A percentile compares a stretch with the other conserved stretches of the same genome.
Conservation (phyloP, 1,140 invertebrate genomes). For the Hirudo medicinalis region DNA sequence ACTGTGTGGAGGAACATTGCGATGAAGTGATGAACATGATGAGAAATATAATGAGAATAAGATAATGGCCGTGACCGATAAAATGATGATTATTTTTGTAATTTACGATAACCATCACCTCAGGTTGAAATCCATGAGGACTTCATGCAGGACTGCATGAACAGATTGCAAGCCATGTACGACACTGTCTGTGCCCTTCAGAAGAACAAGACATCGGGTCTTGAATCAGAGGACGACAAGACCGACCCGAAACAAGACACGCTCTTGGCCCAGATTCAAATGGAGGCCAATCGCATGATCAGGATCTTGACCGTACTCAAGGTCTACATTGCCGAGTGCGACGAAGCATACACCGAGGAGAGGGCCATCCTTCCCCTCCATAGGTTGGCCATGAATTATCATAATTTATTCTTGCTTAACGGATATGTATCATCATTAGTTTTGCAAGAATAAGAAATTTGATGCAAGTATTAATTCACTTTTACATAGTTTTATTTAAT, state of each 20-base stretch:
- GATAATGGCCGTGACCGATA: too few relatives aligned
- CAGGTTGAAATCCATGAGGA: conserved; percentile 68
- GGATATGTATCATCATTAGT: too few relatives aligned
- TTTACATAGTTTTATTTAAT: too few relatives aligned
- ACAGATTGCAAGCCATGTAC: conserved; percentile 71
- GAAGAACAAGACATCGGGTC: conserved; percentile 26
- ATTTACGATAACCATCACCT: neutral
- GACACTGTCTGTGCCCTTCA: conserved; percentile 43
- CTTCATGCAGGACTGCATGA: conserved; percentile 75
- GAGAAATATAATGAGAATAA: neutral
- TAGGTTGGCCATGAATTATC: conserved; percentile 44
- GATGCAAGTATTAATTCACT: too few relatives aligned
- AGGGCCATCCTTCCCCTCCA: conserved; percentile 73
- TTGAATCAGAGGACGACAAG: conserved; percentile 13
- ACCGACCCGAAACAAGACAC: conserved; percentile 32
- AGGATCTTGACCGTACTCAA: conserved; percentile 82
- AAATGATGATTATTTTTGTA: neutral
- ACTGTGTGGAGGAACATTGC: too few relatives aligned
- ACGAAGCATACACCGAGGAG: conserved; percentile 76
- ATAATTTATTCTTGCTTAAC: too few relatives aligned
- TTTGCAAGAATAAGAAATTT: too few relatives aligned
- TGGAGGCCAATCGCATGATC: conserved; percentile 77
- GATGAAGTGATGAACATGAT: neutral
- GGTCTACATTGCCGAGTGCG: conserved; percentile 90
- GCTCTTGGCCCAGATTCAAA: conserved; percentile 46